Conservation (phyloP, 2,113 vertebrate species). For the Paramisgurnus dabryanus region DNA sequence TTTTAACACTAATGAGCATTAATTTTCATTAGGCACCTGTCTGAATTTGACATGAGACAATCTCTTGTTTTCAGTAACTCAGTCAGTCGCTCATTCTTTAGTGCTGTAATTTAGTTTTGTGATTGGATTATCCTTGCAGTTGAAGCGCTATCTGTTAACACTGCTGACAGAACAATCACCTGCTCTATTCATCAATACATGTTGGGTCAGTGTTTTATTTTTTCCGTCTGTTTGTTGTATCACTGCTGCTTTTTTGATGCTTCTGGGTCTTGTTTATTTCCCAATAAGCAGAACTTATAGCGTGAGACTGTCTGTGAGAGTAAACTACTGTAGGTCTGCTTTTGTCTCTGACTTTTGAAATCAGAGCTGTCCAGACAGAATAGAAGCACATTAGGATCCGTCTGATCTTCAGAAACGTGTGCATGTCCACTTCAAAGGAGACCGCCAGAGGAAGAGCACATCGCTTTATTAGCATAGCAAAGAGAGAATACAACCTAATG, state of each 20-base stretch:
- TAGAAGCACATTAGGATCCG: constrained; percentile 36
- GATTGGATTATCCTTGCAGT: background rate
- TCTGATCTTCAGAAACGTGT: constrained; percentile 43
- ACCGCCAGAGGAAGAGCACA: background rate
- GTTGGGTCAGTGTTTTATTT: background rate
- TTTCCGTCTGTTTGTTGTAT: background rate
- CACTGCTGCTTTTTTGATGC: background rate
- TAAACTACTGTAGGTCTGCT: background rate
- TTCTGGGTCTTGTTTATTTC: constrained; percentile 12
- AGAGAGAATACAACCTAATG: constrained; percentile 5
- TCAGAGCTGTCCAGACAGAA: constrained; percentile 47
- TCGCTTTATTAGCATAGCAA: constrained; percentile 17
- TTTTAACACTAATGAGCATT: constrained; percentile 11
- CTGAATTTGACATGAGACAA: constrained; percentile 4
- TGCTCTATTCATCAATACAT: background rate
- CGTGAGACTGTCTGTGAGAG: constrained; percentile 2
- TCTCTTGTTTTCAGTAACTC: background rate
- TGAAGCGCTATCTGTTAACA: background rate
- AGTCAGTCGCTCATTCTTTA: background rate
- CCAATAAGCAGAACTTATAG: background rate
- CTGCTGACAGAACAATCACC: background rate
- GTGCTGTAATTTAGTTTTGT: background rate
- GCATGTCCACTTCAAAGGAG: constrained; percentile 41
- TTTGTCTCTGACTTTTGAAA: constrained; percentile 21
- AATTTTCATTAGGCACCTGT: constrained; percentile 31